Evolutionary conservation across 53 echinoderm and acorn worm species (phyloP), one percentile per base, ranked within the genome.

Genomic region (Paelopatides confundens): DNA sequence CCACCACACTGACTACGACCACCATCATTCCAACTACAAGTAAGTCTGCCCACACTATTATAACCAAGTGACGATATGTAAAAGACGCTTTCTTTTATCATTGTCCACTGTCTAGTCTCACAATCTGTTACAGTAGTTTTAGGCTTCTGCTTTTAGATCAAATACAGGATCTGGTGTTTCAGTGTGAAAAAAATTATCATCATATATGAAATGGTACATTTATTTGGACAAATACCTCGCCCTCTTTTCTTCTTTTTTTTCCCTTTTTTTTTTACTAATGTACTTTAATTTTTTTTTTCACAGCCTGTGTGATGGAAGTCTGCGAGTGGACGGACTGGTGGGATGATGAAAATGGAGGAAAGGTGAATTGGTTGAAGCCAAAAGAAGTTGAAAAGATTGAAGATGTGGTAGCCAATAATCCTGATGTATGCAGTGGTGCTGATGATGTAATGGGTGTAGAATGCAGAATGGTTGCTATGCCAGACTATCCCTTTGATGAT

Each of bases 401-500:
- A 50, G 54, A 79, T 53, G 53, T 79, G 30, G 53, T 53, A 47
- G 50, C 12, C 32, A 3, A 31, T 34, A 52, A 79, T 52, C 58
- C 58, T 52, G 79, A 52, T 12, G 35, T 79, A 2, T 79, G 79
- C 29, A 21, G 51, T 27, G 26, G 40, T 21, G 5, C 21, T 1
- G 27, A 39, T 8, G 53, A 31, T 31, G 79, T 79, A 3, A n/a
- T 53, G 5, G 53, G 53, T 15, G 53, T 52, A 28, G 79, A 79
- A 52, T 79, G 79, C 79, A 48, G 79, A 33, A 53, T 53, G 15
- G 53, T 53, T 43, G 79, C 50, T 30, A 52, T 79, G 79, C 79
- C 79, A 54, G 79, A 53, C 52, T 79, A 52, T 30, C 79, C 79
- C 9, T 79, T 79, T 53, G 79, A 79, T 52, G 79, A 79, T 29